These are phyloP conservation scores for Anabas testudineus DNA, from an alignment of 2,797 vertebrate species.

Conservation along the genomic window DNA sequence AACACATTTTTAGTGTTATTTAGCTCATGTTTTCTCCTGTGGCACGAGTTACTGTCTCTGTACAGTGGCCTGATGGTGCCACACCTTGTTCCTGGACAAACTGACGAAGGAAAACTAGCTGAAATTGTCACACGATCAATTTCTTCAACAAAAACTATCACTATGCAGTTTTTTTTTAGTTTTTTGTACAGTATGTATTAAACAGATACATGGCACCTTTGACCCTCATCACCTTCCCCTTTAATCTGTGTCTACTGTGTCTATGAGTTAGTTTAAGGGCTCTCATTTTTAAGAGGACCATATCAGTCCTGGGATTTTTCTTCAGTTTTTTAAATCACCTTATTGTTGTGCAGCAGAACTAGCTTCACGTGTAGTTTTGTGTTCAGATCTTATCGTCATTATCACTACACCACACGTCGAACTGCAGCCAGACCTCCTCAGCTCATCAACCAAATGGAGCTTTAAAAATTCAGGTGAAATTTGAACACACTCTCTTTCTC, in stretches of 20 bases:
- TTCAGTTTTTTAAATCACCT: conserved; percentile 2
- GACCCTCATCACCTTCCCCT: conserved; percentile 14
- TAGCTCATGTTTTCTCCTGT: too few species aligned
- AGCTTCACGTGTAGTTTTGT: neutral
- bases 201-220: too few species aligned
- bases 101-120: too few species aligned
- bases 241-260: conserved; percentile 15
- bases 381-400: neutral
- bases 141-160: too few species aligned
- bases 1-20: too few species aligned
- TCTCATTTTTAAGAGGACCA: neutral
- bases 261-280: neutral
- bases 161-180: too few species aligned
- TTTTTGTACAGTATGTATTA: too few species aligned
- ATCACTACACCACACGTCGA: neutral
- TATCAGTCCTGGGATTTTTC: neutral
- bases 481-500: neutral
- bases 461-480: neutral
- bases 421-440: neutral
- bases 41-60: too few species aligned
- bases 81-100: too few species aligned
- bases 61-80: too few species aligned
- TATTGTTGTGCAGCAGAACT: conserved; percentile 4
- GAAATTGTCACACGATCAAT: too few species aligned
- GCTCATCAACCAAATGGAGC: neutral